Base-by-base conservation (phyloP, 2,113 vertebrate species). In the human region DNA sequence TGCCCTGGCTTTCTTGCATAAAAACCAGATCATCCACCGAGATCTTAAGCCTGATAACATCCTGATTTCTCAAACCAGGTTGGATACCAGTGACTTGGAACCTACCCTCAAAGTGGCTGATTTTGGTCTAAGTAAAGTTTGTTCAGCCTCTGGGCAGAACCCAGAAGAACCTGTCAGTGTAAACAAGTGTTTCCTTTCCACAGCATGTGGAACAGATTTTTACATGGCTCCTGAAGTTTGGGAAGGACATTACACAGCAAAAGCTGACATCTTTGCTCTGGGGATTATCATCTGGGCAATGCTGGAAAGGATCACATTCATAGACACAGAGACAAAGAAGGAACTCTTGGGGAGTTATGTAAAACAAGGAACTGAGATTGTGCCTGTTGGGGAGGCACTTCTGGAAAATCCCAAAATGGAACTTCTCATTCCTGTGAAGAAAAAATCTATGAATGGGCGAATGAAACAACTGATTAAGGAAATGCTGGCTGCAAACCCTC, bases 21-120 rank as follows among this genome's bases (percentile, higher is more conserved):
- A 99, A 86, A 99, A 99, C 96, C 99, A 99, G 98, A 99, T 99
- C 95, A 99, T 99, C 90, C 99, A 99, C 92, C 98, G 99, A 0
- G 99, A 99, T 98, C 99, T 99, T 98, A 99, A 99, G 94, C 99
- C 99, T 1, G 99, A 99, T 98, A 99, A 99, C 98, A 99, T 99
- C 98, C 99, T 99, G 96, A 99, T 99, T 96, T 99, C 99, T 0
- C 99, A 99, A 98, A 99, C 99, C 96, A 96, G 99, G 85, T 68
- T 97, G 95, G 98, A 97, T 6, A 97, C 98, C 2, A 99, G 99
- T 66, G 98, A 99, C 45, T 98, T 98, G 1, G 99, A 99, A 94
- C 99, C 99, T 68, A 99, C 99, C 6, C 98, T 99, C 35, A 99
- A 99, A 92, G 99, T 99, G 97, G 99, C 99, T 0, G 99, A 99